Percentiles rank a stretch among this genome's conserved stretches.
These are phyloP conservation scores for Brachynemurus nebulosus DNA, from an alignment of 2,888 invertebrate genomes.

Conservation along the genomic window DNA sequence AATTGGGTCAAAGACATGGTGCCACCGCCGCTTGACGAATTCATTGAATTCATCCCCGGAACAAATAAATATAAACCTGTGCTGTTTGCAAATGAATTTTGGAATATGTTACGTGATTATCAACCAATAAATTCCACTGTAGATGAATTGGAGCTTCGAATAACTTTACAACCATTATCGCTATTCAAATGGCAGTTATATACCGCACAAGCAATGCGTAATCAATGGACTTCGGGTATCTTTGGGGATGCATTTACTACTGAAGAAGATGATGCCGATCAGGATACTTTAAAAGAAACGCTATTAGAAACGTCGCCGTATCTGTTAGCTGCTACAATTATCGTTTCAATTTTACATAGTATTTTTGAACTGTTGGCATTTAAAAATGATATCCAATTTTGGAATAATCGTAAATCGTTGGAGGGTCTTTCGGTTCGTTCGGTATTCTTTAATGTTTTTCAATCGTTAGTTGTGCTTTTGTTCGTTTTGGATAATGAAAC, in stretches of 20 bases:
- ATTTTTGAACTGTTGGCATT: conserved; percentile 97
- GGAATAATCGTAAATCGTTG: conserved; percentile 93
- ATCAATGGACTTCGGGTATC: conserved; percentile 57
- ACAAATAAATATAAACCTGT: conserved; percentile 86
- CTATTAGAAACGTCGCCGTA: conserved; percentile 95
- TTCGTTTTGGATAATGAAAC: conserved; percentile 99
- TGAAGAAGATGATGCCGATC: conserved; percentile 76
- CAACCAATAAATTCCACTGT: conserved; percentile 79
- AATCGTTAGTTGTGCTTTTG: conserved; percentile 84
- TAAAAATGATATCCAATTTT: conserved; percentile 99
- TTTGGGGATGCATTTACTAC: conserved; percentile 51
- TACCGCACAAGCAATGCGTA: conserved; percentile 88
- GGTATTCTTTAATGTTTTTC: conserved; percentile 97
- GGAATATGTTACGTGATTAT: conserved; percentile 96
- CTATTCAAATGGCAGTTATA: conserved; percentile 98
- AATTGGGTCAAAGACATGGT: conserved; percentile 85
- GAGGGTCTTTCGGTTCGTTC: conserved; percentile 96
- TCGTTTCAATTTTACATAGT: conserved; percentile 89
- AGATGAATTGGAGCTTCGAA: conserved; percentile 49
- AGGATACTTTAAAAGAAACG: conserved; percentile 84
- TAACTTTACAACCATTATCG: conserved; percentile 81
- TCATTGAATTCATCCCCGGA: conserved; percentile 75
- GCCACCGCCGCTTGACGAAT: conserved; percentile 85
- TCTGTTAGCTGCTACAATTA: conserved; percentile 77
- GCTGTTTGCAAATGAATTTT: conserved; percentile 91